Percentiles rank a stretch among this genome's conserved stretches.
phyloP scores from a whole-genome alignment of 2,888 invertebrate species.

The Campoletis raptor region DNA sequence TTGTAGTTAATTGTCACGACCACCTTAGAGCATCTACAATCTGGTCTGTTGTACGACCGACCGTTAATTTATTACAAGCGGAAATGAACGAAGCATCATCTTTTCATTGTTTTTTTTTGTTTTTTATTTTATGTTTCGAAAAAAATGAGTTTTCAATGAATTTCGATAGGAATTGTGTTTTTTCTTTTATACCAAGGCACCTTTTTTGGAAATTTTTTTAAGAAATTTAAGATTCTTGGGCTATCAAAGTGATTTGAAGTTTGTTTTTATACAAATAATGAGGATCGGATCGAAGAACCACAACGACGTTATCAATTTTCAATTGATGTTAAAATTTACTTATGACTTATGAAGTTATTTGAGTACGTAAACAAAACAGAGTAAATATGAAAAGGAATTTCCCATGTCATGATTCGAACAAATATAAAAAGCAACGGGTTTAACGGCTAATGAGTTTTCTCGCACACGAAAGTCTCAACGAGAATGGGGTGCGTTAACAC shows the following conservation, averaged over 20 bases:
- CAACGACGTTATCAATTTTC: neutral
- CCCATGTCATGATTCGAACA: slow-evolving; percentile 11
- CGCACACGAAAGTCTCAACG: slow-evolving; percentile 57
- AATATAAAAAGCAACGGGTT: slow-evolving; percentile 45
- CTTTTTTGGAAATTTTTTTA: neutral
- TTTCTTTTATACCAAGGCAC: neutral
- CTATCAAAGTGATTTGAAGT: neutral
- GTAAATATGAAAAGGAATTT: slow-evolving; percentile 20
- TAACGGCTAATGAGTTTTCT: slow-evolving; percentile 50
- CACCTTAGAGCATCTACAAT: slow-evolving; percentile 41
- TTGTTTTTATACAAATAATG: neutral
- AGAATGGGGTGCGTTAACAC: slow-evolving; percentile 69
- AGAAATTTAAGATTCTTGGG: neutral
- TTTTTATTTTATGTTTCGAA: neutral
- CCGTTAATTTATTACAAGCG: neutral
- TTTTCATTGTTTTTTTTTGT: neutral
- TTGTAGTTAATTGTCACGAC: slow-evolving; percentile 13
- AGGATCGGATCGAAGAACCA: neutral
- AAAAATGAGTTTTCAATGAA: neutral
- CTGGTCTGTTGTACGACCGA: neutral
- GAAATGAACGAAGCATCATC: neutral
- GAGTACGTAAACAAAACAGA: neutral
- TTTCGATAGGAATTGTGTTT: neutral
- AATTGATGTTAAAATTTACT: neutral
- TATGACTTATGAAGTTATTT: neutral